phyloP scores from a whole-genome alignment of 2,888 invertebrate species.

The Ischnus inquisitorius region DNA sequence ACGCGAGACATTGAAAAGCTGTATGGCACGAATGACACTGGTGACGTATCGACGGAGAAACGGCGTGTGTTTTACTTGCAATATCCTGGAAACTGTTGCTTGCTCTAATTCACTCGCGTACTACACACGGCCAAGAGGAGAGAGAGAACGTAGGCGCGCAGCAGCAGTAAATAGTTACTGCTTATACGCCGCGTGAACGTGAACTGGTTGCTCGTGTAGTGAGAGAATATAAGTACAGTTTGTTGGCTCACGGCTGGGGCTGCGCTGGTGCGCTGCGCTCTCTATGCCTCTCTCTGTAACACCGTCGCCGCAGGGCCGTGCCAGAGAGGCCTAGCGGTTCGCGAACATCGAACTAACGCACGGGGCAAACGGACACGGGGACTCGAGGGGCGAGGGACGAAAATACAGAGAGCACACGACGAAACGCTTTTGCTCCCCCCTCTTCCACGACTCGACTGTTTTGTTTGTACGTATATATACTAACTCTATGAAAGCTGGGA shows the following conservation, averaged over 20 bases:
- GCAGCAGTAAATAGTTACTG: conserved; percentile 45
- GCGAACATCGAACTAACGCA: conserved; percentile 37
- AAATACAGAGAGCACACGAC: conserved; percentile 2
- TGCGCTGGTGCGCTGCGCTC: conserved; percentile 47
- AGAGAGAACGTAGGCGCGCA: conserved; percentile 24
- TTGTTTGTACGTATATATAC: conserved; percentile 17
- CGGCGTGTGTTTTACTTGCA: neutral
- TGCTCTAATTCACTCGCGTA: conserved; percentile 69
- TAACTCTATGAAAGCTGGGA: conserved; percentile 14
- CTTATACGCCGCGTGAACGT: conserved; percentile 67
- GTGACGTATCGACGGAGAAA: neutral
- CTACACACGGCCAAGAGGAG: conserved; percentile 22
- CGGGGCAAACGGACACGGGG: conserved; percentile 41
- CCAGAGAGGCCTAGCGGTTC: conserved; percentile 58
- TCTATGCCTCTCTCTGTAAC: neutral
- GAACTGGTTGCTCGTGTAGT: conserved; percentile 64
- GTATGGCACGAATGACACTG: neutral
- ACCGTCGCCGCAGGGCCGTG: conserved; percentile 63
- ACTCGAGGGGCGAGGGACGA: conserved; percentile 25
- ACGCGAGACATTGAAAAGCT: neutral
- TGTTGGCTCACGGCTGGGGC: conserved; percentile 49
- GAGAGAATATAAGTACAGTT: conserved; percentile 68
- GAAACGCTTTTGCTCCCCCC: conserved; percentile 11
- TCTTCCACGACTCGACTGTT: conserved; percentile 5
- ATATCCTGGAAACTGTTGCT: conserved; percentile 27